Evolutionary conservation across 30 jellyfish, hydroid and myxozoan species (phyloP).

Genomic region (Hydractinia symbiolongicarpus): DNA sequence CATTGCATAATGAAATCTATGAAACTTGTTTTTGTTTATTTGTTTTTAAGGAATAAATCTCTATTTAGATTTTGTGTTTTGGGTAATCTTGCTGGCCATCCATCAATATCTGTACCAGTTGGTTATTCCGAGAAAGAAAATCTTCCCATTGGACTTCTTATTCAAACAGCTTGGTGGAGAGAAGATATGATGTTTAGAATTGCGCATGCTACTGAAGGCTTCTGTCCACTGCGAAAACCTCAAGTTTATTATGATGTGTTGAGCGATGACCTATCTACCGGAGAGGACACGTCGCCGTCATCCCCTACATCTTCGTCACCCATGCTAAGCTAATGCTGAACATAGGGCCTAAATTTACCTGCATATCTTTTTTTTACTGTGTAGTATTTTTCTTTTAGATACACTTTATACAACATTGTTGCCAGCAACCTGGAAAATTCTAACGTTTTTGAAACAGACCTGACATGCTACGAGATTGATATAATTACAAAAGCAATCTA

Average conservation of each 20-base stretch:
- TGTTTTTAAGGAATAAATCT: neutral
- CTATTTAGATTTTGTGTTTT: slow-evolving; percentile 47
- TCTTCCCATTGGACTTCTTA: slow-evolving; percentile 80
- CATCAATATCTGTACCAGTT: slow-evolving; percentile 75
- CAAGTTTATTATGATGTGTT: slow-evolving; percentile 58
- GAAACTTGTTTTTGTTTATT: neutral
- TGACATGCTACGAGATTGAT: no score
- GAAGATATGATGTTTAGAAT: slow-evolving; percentile 79
- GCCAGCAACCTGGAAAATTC: no score
- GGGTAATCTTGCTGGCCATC: slow-evolving; percentile 82
- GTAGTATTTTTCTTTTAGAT: no score
- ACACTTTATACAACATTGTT: no score
- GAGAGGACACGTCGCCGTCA: neutral
- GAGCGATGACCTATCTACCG: neutral
- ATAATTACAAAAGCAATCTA: no score
- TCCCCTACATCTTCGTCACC: neutral
- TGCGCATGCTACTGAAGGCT: slow-evolving; percentile 85
- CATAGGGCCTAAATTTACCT: no score
- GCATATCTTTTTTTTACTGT: no score
- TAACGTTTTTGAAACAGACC: no score
- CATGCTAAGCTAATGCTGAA: no score
- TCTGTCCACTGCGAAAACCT: slow-evolving; percentile 50
- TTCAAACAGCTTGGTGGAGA: slow-evolving; percentile 87
- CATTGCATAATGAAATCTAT: neutral
- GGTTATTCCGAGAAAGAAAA: slow-evolving; percentile 51